A percentile compares a stretch with the other conserved stretches of the same genome.
phyloP scores from a whole-genome alignment of 1,140 invertebrate genomes.

The Heterodera schachtii region DNA sequence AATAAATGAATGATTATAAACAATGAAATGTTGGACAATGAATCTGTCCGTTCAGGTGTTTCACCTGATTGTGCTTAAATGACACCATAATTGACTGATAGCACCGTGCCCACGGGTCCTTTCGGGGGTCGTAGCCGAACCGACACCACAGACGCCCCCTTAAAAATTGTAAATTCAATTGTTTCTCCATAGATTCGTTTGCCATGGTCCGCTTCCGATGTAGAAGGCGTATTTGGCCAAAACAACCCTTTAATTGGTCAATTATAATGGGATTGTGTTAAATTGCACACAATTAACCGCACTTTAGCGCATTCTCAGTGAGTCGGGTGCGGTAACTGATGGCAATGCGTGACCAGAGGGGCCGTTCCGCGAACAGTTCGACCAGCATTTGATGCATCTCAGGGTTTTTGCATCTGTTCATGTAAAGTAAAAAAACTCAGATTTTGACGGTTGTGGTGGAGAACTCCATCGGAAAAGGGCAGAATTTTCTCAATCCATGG shows the following conservation, averaged over 20 bases:
- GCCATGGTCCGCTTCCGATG: constrained; percentile 61
- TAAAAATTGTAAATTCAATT: not conserved
- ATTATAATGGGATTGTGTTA: too few species aligned
- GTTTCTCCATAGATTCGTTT: not conserved
- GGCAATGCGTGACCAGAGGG: constrained; percentile 61
- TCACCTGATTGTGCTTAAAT: constrained; percentile 39
- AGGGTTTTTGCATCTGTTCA: constrained; percentile 53
- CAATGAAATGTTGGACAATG: too few species aligned
- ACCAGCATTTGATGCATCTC: constrained; percentile 54
- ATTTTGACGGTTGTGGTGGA: too few species aligned
- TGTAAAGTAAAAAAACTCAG: too few species aligned
- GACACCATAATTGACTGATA: constrained; percentile 65
- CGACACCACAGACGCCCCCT: constrained; percentile 63
- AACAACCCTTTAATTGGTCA: constrained; percentile 47
- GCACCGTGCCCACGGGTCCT: constrained; percentile 45
- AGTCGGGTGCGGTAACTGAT: constrained; percentile 49
- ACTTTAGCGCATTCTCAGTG: constrained; percentile 59
- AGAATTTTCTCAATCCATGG: too few species aligned
- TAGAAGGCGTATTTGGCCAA: constrained; percentile 65
- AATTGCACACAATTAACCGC: constrained; percentile 13
- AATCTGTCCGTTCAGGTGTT: not conserved
- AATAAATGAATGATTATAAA: not conserved
- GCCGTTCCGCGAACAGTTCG: constrained; percentile 60
- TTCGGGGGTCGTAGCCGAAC: constrained; percentile 65
- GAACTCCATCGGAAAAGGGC: too few species aligned